Conservation (phyloP, 2,797 vertebrate genomes). For the Acanthurus leucopareius region DNA sequence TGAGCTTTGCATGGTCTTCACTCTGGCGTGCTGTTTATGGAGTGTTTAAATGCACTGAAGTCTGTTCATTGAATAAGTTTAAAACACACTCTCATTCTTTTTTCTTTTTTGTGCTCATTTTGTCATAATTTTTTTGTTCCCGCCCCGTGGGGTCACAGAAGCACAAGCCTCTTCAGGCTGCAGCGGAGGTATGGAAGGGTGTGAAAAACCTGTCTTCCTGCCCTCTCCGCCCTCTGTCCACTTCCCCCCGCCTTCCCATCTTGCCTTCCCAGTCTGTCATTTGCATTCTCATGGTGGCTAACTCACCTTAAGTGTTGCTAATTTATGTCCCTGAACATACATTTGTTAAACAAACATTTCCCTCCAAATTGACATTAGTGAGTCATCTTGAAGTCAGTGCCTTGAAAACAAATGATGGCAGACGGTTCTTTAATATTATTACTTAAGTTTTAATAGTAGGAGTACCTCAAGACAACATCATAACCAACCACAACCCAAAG, state of each 20-base stretch:
- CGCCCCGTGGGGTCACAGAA: constrained; percentile 77
- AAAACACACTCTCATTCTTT: constrained; percentile 64
- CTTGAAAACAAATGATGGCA: background rate
- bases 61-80: constrained; percentile 38
- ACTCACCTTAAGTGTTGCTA: background rate
- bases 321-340: constrained; percentile 1
- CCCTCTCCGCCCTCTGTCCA: constrained; percentile 50
- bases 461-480: background rate
- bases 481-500: background rate
- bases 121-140: constrained; percentile 70
- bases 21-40: constrained; percentile 43
- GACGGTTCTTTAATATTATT: background rate
- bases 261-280: constrained; percentile 34
- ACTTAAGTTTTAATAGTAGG: background rate
- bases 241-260: constrained; percentile 32
- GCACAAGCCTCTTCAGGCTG: constrained; percentile 78
- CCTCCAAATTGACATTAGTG: constrained; percentile 1
- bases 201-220: constrained; percentile 62
- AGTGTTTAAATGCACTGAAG: constrained; percentile 47
- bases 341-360: constrained; percentile 8
- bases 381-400: background rate
- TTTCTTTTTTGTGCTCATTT: constrained; percentile 63
- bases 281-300: constrained; percentile 7
- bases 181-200: constrained; percentile 83
- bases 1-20: constrained; percentile 70